These are phyloP conservation scores for Polia nebulosa DNA, from an alignment of 2,888 invertebrate species.

Conservation along the genomic window DNA sequence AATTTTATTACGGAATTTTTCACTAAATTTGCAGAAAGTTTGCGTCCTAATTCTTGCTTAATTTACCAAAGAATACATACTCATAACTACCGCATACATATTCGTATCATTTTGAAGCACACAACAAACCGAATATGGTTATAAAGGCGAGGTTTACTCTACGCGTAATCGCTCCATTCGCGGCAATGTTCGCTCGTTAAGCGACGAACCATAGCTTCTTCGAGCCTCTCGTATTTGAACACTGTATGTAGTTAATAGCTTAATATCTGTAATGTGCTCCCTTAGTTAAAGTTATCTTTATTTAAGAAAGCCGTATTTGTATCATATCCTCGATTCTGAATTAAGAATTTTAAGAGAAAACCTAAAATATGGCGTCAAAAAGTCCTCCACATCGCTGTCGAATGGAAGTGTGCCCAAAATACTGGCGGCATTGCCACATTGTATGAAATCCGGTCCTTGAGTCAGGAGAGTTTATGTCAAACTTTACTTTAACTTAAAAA, in stretches of 20 bases:
- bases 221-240: conserved; percentile 54
- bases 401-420: no score
- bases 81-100: not conserved
- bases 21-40: not conserved
- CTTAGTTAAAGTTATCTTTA: conserved; percentile 33
- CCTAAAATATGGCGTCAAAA: no score
- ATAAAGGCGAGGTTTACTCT: conserved; percentile 39
- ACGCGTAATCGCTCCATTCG: conserved; percentile 60
- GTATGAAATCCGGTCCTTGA: no score
- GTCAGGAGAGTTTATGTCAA: no score
- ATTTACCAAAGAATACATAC: not conserved
- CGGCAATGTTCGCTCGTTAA: conserved; percentile 59
- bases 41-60: not conserved
- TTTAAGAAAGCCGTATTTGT: conserved; percentile 15
- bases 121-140: conserved; percentile 28
- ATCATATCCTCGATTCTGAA: not conserved
- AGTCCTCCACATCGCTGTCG: no score
- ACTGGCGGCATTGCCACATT: no score
- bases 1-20: not conserved
- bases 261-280: conserved; percentile 56
- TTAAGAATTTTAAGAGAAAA: not conserved
- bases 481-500: no score
- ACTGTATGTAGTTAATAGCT: conserved; percentile 59
- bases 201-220: conserved; percentile 47
- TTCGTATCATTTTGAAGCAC: conserved; percentile 9